Conservation (phyloP, 1,140 invertebrate genomes). For the Neodiprion lecontei region DNA sequence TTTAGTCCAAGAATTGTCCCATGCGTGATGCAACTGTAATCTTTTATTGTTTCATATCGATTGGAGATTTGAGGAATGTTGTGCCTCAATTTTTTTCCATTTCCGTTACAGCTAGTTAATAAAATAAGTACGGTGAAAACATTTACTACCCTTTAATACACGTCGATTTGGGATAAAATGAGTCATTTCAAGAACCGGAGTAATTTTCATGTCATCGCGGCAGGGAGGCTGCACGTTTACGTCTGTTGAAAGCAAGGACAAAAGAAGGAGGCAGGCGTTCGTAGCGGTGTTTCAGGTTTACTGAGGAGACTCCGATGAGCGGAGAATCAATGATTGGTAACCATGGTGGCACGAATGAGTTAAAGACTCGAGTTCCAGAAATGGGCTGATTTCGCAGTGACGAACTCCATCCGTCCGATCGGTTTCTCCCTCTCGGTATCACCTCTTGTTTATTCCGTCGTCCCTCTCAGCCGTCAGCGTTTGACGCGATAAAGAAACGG, state of each 20-base stretch:
- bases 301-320: neutral
- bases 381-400: neutral
- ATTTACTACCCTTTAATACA: too few species aligned
- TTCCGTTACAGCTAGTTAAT: too few species aligned
- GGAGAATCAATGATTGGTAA: slow-evolving; percentile 5
- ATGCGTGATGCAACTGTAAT: too few species aligned
- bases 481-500: neutral
- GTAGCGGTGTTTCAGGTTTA: neutral
- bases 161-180: neutral
- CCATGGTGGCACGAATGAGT: neutral
- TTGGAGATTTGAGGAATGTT: too few species aligned
- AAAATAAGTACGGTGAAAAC: too few species aligned
- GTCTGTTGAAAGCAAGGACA: neutral
- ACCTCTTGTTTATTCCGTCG: neutral
- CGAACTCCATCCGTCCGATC: neutral
- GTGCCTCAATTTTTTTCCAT: too few species aligned
- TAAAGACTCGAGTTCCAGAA: slow-evolving; percentile 7
- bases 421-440: neutral
- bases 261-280: neutral
- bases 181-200: neutral
- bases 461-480: neutral
- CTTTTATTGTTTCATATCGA: too few species aligned
- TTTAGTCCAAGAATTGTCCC: too few species aligned
- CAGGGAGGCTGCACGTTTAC: neutral
- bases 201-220: neutral